These are phyloP conservation scores for Embidobia sp. DNA, from an alignment of 2,888 invertebrate genomes.

Conservation along the genomic window DNA sequence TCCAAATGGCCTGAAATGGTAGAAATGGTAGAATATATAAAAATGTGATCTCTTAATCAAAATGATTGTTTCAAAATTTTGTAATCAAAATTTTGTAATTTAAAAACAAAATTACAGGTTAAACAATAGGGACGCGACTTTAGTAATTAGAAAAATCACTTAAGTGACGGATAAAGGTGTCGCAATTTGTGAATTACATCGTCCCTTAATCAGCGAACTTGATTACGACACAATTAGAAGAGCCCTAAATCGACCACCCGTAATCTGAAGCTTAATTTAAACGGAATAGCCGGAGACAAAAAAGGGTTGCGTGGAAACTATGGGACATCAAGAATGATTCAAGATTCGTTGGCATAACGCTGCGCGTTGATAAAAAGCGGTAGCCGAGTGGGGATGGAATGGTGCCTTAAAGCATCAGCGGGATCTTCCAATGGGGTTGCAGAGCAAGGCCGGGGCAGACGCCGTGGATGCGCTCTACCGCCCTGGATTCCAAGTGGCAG, in stretches of 20 bases:
- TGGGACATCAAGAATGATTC: constrained; percentile 43
- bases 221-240: too few species aligned
- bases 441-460: constrained; percentile 70
- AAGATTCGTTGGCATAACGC: constrained; percentile 41
- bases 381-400: constrained; percentile 38
- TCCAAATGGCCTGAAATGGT: too few species aligned
- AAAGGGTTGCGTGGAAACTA: constrained; percentile 17
- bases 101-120: too few species aligned
- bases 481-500: constrained; percentile 70
- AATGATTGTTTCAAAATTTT: too few species aligned
- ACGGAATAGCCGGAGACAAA: neutral
- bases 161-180: too few species aligned
- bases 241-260: neutral
- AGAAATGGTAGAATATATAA: too few species aligned
- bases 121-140: too few species aligned
- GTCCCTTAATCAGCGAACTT: too few species aligned
- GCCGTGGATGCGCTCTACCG: constrained; percentile 60
- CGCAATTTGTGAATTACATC: too few species aligned
- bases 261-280: neutral
- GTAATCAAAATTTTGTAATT: too few species aligned
- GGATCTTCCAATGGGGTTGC: constrained; percentile 76
- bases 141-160: too few species aligned
- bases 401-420: constrained; percentile 71
- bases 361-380: constrained; percentile 33
- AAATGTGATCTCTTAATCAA: too few species aligned